Conservation (phyloP, 2,113 vertebrate species). For the Oncorhynchus mykiss region DNA sequence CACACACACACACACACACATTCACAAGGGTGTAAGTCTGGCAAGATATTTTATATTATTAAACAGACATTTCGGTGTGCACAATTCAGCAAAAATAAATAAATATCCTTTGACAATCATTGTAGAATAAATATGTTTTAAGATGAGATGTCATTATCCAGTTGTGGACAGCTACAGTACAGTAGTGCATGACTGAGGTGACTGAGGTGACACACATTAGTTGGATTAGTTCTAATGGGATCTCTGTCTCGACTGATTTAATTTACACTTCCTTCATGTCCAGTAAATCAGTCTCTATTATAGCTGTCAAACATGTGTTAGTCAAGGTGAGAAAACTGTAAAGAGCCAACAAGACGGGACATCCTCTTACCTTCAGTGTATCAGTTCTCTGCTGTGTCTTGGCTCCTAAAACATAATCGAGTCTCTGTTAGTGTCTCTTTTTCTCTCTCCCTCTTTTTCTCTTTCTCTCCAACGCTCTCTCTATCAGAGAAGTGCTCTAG, state of each 20-base stretch:
- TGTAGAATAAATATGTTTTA: not conserved
- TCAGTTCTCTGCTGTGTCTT: not conserved
- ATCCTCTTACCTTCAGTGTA: conserved; percentile 63
- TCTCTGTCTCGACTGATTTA: conserved; percentile 18
- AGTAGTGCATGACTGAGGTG: conserved; percentile 15
- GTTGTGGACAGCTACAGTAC: not conserved
- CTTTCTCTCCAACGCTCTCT: not conserved
- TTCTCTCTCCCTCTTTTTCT: not conserved
- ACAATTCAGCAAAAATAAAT: no score
- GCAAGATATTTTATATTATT: no score
- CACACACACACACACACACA: not conserved
- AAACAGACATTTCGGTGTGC: no score
- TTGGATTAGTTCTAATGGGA: conserved; percentile 20
- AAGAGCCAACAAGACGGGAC: conserved; percentile 10
- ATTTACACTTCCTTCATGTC: conserved; percentile 18
- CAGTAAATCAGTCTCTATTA: conserved; percentile 5
- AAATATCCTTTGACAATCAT: not conserved
- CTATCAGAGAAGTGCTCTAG: conserved; percentile 31
- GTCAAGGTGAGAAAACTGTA: conserved; percentile 9
- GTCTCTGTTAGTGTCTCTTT: conserved; percentile 17
- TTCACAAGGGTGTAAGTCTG: not conserved
- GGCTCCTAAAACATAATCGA: conserved; percentile 26
- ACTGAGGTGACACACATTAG: conserved; percentile 36
- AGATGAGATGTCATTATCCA: not conserved
- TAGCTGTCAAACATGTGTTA: conserved; percentile 27